Percentiles rank a stretch among this genome's conserved stretches.
Evolutionary conservation across 2,888 invertebrate species (phyloP).

Genomic region (Myopa testacea): DNA sequence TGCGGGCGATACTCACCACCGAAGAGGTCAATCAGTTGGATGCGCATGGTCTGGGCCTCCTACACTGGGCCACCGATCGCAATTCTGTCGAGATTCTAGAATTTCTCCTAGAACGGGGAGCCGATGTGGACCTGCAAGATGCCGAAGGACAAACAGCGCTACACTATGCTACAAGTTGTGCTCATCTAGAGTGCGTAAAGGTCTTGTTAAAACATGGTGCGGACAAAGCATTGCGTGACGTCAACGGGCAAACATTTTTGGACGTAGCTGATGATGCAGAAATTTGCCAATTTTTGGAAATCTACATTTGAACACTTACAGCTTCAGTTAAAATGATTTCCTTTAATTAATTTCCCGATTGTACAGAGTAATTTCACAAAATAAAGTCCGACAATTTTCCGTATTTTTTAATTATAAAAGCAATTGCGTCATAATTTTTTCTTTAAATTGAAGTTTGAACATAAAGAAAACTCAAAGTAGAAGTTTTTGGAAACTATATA

Average conservation of each 20-base stretch:
- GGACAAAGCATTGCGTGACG: constrained; percentile 74
- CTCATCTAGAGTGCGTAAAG: constrained; percentile 78
- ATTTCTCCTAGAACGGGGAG: constrained; percentile 74
- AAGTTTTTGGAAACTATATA: constrained; percentile 12
- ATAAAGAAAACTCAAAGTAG: not conserved
- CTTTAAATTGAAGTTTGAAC: not conserved
- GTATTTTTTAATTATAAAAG: constrained; percentile 11
- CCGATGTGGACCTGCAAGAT: constrained; percentile 77
- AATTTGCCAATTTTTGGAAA: constrained; percentile 54
- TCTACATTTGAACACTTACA: not conserved
- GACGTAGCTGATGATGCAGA: constrained; percentile 65
- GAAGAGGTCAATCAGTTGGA: constrained; percentile 63
- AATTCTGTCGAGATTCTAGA: constrained; percentile 76
- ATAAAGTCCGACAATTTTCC: constrained; percentile 24
- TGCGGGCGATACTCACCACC: constrained; percentile 70
- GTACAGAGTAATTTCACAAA: not conserved
- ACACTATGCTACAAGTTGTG: constrained; percentile 89
- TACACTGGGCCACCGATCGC: constrained; percentile 94
- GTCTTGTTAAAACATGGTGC: constrained; percentile 79
- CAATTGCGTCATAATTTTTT: not conserved
- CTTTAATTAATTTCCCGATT: no score
- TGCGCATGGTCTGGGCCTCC: constrained; percentile 80
- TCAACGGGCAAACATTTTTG: constrained; percentile 71
- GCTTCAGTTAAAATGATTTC: not conserved
- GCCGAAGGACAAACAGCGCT: constrained; percentile 81